phyloP scores from a whole-genome alignment of 1,140 invertebrate species.

The Ephestia elutella region DNA sequence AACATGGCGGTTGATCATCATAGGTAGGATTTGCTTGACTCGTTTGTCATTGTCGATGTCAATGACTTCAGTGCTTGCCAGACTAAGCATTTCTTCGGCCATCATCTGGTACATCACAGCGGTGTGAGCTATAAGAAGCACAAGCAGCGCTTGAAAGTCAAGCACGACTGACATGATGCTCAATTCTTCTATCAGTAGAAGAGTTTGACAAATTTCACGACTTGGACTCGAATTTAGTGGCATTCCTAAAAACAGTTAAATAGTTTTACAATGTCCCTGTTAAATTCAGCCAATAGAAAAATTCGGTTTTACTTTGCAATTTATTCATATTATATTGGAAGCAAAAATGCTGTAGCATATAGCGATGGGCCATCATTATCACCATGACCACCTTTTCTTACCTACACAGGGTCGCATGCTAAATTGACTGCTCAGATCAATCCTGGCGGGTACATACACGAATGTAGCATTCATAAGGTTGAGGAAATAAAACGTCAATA shows the following conservation, averaged over 20 bases:
- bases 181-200: slow-evolving; percentile 35
- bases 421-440: slow-evolving; percentile 35
- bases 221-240: slow-evolving; percentile 38
- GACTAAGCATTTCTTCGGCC: slow-evolving; percentile 37
- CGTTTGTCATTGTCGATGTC: slow-evolving; percentile 8
- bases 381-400: too few species aligned
- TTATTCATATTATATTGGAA: not conserved
- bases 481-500: slow-evolving; percentile 38
- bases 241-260: slow-evolving; percentile 34
- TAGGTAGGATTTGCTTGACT: slow-evolving; percentile 31
- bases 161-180: slow-evolving; percentile 36
- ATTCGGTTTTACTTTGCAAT: not conserved
- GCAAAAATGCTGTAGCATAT: not conserved
- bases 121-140: slow-evolving; percentile 49
- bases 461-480: slow-evolving; percentile 32
- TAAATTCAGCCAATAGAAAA: too few species aligned
- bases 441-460: slow-evolving; percentile 42
- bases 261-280: too few species aligned
- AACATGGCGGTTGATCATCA: slow-evolving; percentile 37
- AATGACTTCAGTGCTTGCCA: slow-evolving; percentile 19
- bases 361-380: too few species aligned
- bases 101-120: slow-evolving; percentile 46
- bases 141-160: slow-evolving; percentile 44
- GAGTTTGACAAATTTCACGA: slow-evolving; percentile 33
- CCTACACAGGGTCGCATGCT: slow-evolving; percentile 49